Conservation (phyloP, 2,888 invertebrate genomes). For the Iselma pallidipennis region DNA sequence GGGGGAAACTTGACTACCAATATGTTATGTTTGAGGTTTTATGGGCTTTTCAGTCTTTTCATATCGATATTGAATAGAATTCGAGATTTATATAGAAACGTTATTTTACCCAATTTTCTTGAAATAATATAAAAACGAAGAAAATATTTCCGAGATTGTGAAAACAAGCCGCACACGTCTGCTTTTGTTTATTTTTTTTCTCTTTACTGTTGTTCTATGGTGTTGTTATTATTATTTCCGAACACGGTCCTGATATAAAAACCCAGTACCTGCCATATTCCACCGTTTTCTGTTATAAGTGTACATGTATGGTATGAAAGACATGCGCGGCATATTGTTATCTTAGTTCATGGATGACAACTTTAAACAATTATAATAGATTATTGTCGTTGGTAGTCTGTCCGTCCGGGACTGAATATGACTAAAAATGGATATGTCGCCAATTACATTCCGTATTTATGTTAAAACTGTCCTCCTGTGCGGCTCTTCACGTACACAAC, state of each 20-base stretch:
- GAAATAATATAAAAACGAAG: not conserved
- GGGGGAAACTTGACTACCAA: conserved; percentile 50
- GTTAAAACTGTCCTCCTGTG: conserved; percentile 27
- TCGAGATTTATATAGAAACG: conserved; percentile 39
- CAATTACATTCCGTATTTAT: conserved; percentile 35
- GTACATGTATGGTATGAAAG: conserved; percentile 36
- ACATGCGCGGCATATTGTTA: conserved; percentile 38
- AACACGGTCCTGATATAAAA: conserved; percentile 37
- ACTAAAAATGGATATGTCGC: conserved; percentile 29
- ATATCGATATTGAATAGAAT: conserved; percentile 49
- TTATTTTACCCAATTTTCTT: not conserved
- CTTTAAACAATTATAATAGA: conserved; percentile 31
- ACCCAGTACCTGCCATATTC: conserved; percentile 27
- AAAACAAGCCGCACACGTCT: not conserved
- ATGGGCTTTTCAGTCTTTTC: conserved; percentile 49
- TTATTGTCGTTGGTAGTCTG: conserved; percentile 23
- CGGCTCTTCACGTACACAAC: conserved; percentile 32
- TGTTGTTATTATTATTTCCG: conserved; percentile 40
- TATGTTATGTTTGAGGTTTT: conserved; percentile 51
- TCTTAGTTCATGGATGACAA: conserved; percentile 31
- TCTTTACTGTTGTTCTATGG: conserved; percentile 6
- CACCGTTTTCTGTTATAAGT: conserved; percentile 13
- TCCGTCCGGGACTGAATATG: conserved; percentile 27
- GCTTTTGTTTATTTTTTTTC: too few species aligned
- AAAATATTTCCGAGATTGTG: not conserved